phyloP scores from a whole-genome alignment of 2,888 invertebrate genomes.

The Tipula unca region DNA sequence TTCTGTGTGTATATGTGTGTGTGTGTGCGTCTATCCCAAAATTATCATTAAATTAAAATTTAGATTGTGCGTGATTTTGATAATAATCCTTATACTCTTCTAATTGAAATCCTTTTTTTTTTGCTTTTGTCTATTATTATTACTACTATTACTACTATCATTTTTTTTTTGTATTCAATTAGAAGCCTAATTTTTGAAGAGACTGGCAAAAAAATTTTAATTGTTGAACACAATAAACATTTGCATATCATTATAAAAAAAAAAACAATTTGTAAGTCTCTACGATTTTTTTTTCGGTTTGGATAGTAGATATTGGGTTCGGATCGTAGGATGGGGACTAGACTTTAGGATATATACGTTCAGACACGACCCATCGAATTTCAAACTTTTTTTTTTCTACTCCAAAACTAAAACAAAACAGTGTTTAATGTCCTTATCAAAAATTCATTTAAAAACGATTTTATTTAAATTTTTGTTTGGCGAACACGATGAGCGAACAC shows the following conservation, averaged over 20 bases:
- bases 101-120: slow-evolving; percentile 8
- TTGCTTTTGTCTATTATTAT: not conserved
- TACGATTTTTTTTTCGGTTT: not conserved
- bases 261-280: not conserved
- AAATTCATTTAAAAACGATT: not conserved
- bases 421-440: not conserved
- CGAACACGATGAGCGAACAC: not conserved
- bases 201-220: not conserved
- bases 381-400: not conserved
- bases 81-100: not conserved
- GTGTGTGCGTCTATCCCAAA: not conserved
- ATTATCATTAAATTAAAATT: not conserved
- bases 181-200: not conserved
- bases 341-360: not conserved
- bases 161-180: not conserved
- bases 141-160: not conserved
- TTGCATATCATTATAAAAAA: not conserved
- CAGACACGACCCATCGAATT: not conserved
- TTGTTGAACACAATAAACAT: not conserved
- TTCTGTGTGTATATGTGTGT: not conserved
- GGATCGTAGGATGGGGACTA: not conserved
- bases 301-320: too few relatives aligned
- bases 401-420: not conserved
- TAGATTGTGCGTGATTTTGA: slow-evolving; percentile 14
- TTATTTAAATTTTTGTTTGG: not conserved